phyloP scores from a whole-genome alignment of 1,140 invertebrate genomes.

The Acromyrmex heyeri region DNA sequence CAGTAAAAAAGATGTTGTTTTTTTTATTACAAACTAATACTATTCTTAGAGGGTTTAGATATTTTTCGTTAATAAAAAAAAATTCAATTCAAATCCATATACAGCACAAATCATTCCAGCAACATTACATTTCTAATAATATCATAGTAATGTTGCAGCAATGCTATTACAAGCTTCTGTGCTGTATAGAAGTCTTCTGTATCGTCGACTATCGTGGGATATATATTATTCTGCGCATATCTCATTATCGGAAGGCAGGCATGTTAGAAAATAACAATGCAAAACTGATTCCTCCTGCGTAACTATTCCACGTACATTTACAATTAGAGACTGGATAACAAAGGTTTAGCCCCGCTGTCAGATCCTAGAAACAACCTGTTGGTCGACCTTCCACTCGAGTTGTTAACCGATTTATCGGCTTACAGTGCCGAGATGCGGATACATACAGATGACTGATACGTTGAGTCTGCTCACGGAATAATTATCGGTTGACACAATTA shows the following conservation, averaged over 20 bases:
- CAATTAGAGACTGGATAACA: conserved; percentile 10
- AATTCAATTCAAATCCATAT: too few species aligned
- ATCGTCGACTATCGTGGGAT: too few species aligned
- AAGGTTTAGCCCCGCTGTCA: not conserved
- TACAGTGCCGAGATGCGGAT: conserved; percentile 6
- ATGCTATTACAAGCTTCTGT: too few species aligned
- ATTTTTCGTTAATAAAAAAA: too few species aligned
- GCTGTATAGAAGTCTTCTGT: too few species aligned
- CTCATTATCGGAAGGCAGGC: not conserved
- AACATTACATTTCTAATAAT: too few species aligned
- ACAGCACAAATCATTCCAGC: too few species aligned
- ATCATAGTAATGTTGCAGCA: too few species aligned
- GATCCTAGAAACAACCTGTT: conserved; percentile 54
- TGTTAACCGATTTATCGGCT: conserved; percentile 47
- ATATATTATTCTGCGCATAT: not conserved
- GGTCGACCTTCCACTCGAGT: conserved; percentile 45
- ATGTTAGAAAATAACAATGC: not conserved
- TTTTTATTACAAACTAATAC: too few species aligned
- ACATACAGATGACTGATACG: conserved; percentile 40
- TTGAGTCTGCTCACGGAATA: conserved; percentile 23
- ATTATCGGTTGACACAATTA: conserved; percentile 57
- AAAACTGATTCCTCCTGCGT: not conserved
- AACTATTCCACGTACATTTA: conserved; percentile 10
- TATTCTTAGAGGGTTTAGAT: too few species aligned
- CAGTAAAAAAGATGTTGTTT: too few species aligned